These are phyloP conservation scores for Enoplolaimus lenunculus DNA, from an alignment of 2,888 invertebrate species.

Conservation along the genomic window DNA sequence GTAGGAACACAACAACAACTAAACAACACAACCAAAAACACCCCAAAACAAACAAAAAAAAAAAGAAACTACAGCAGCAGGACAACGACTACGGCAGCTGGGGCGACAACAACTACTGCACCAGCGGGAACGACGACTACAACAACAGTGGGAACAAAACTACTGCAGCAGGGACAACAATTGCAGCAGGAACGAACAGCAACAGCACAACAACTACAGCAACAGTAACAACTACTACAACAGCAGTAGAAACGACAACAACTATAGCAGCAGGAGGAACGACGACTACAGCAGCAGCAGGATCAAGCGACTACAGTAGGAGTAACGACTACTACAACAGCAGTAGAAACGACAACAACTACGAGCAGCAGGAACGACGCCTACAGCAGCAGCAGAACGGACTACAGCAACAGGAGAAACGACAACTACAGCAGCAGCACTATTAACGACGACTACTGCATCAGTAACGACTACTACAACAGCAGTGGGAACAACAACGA, in stretches of 20 bases:
- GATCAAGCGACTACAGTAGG: neutral
- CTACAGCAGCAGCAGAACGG: too few relatives aligned
- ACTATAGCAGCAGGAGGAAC: neutral
- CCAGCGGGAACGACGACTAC: neutral
- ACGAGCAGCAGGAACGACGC: too few relatives aligned
- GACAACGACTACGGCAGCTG: neutral
- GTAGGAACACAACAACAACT: too few relatives aligned
- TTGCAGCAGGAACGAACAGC: neutral
- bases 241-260: neutral
- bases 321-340: neutral
- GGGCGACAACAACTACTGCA: neutral
- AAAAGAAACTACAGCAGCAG: too few relatives aligned
- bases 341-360: neutral
- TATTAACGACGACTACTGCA: neutral
- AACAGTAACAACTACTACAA: constrained; percentile 7
- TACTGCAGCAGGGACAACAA: too few relatives aligned
- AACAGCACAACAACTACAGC: neutral
- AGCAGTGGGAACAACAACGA: too few relatives aligned
- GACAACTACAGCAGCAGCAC: neutral
- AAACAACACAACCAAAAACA: neutral
- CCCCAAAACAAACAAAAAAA: too few relatives aligned
- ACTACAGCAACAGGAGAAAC: neutral
- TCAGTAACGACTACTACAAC: neutral
- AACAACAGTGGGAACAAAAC: too few relatives aligned
- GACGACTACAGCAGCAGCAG: neutral